These are phyloP conservation scores for Drosophila paramelanica DNA, from an alignment of 2,888 invertebrate species.

Conservation along the genomic window DNA sequence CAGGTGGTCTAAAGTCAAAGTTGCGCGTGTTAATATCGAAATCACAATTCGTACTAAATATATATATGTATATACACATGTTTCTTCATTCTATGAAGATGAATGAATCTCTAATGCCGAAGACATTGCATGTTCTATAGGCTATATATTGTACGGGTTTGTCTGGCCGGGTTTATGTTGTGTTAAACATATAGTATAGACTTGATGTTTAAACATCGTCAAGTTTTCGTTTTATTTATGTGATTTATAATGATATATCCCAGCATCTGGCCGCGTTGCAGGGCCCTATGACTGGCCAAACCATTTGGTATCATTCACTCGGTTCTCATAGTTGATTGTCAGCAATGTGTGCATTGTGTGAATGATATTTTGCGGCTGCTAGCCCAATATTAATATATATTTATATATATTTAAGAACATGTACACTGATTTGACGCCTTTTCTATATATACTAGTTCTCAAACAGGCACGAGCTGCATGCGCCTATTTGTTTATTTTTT, in stretches of 20 bases:
- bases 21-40: conserved; percentile 9
- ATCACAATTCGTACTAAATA: not conserved
- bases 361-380: conserved; percentile 50
- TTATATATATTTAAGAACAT: conserved; percentile 20
- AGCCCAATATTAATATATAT: conserved; percentile 14
- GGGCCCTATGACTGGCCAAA: conserved; percentile 28
- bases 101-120: conserved; percentile 67
- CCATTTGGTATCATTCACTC: conserved; percentile 51
- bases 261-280: conserved; percentile 52
- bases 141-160: conserved; percentile 27
- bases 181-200: conserved; percentile 28
- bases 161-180: conserved; percentile 37
- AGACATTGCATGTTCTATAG: conserved; percentile 47
- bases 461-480: conserved; percentile 59
- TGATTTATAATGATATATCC: conserved; percentile 72
- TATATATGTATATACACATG: conserved; percentile 1
- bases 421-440: conserved; percentile 37
- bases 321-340: conserved; percentile 19
- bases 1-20: conserved; percentile 43
- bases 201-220: conserved; percentile 23
- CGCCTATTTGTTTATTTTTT: conserved; percentile 57
- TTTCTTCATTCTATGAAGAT: conserved; percentile 36
- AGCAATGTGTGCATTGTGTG: conserved; percentile 42
- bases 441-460: conserved; percentile 37
- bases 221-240: conserved; percentile 27